phyloP scores from a whole-genome alignment of 1,140 invertebrate genomes.

The Eriosoma lanigerum region DNA sequence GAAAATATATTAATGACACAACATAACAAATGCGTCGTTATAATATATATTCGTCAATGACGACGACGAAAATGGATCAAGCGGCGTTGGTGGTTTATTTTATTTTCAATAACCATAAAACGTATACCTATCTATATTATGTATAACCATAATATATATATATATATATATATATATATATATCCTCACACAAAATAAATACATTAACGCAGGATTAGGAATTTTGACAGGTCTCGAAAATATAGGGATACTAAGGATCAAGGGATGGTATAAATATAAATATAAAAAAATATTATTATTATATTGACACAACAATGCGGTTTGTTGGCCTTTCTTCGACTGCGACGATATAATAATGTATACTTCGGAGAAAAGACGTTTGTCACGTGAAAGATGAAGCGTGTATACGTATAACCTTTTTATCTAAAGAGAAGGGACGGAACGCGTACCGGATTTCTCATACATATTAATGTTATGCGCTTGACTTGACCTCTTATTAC shows the following conservation, averaged over 20 bases:
- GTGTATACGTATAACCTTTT: too few relatives aligned
- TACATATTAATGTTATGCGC: too few relatives aligned
- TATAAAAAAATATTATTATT: background rate
- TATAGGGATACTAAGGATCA: too few relatives aligned
- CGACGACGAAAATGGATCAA: background rate
- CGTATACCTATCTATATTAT: too few relatives aligned
- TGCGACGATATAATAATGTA: background rate
- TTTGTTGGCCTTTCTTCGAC: background rate
- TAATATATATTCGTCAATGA: background rate
- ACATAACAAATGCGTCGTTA: background rate
- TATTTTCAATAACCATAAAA: too few relatives aligned
- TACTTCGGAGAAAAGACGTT: too few relatives aligned
- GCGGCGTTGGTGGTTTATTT: background rate
- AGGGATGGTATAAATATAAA: background rate
- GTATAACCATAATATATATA: too few relatives aligned
- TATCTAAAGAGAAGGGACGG: too few relatives aligned
- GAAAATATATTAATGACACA: constrained; percentile 25
- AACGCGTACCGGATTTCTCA: too few relatives aligned
- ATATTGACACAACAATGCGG: constrained; percentile 1
- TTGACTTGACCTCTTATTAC: too few relatives aligned
- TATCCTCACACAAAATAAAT: background rate
- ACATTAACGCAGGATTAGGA: background rate
- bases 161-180: too few relatives aligned
- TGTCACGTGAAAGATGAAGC: too few relatives aligned
- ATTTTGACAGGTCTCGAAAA: constrained; percentile 2